Evolutionary conservation across 2,797 vertebrate species (phyloP), one percentile per base, ranked within the genome.

Genomic region (Enteromius radiatus): DNA sequence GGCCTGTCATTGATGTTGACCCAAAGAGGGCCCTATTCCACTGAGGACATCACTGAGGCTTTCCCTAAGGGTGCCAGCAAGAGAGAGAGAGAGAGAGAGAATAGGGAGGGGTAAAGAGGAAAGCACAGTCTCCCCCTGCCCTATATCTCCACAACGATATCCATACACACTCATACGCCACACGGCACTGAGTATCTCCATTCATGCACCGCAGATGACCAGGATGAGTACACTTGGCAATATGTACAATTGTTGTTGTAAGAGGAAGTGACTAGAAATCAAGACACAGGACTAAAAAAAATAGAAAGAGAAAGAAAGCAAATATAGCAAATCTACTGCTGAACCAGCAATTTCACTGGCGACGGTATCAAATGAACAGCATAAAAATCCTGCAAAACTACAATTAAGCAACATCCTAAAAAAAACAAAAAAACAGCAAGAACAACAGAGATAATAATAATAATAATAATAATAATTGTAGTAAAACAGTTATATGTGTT

Each of bases 11-110:
- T 88, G 70, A 84, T 83, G 78, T 86, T 87, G 88, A 91, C 93
- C 93, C 92, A 93, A 91, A 94, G 92, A 93, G 92, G 92, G 91
- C 92, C 91, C 92, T 91, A 92, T 93, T 85, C 69, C 81, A 92
- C 92, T 73, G 85, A 91, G 88, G 90, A 94, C 92, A 89, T 88
- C 87, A 89, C 84, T 86, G 86, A 47, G 79, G 89, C 88, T 89
- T 88, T 89, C 90, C 91, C 88, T 54, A 84, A 85, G 75, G 56
- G 88, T 90, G 88, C 88, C 87, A 86, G 78, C 82, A 81, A 81
- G 45, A 71, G 63, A 21, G 52, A 81, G 88, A 67, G 26, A 76
- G 19, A 33, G 36, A 61, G 36, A 78, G 71, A 86, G 85, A 88
- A 81, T 47, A 86, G 87, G 87, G 85, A 90, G 89, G 85, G 89